Percentiles rank a stretch among this genome's conserved stretches.
Evolutionary conservation across 2,888 invertebrate species (phyloP).

Genomic region (Dryobota labecula): DNA sequence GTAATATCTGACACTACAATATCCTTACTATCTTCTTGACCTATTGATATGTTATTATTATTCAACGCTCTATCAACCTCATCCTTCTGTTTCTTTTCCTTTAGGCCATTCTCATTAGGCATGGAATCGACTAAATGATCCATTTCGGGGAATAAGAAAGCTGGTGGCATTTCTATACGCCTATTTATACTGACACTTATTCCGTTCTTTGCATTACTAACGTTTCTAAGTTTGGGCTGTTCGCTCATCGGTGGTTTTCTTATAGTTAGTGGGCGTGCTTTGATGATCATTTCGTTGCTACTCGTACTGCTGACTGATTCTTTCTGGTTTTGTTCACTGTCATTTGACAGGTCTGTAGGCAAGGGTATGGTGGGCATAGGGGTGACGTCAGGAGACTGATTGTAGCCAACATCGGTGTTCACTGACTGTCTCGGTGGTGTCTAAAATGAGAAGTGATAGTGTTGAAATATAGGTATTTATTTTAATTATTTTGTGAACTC

Average conservation of each 20-base stretch:
- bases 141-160: constrained; percentile 94
- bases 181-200: constrained; percentile 93
- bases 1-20: constrained; percentile 84
- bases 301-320: constrained; percentile 83
- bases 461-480: background rate
- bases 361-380: constrained; percentile 81
- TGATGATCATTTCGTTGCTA: constrained; percentile 90
- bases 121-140: constrained; percentile 91
- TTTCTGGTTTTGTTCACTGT: constrained; percentile 83
- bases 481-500: too few relatives aligned
- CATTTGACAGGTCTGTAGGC: constrained; percentile 79
- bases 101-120: constrained; percentile 82
- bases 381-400: constrained; percentile 76
- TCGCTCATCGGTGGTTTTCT: constrained; percentile 95
- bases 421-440: constrained; percentile 89
- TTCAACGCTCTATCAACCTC: constrained; percentile 86
- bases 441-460: constrained; percentile 71
- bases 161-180: constrained; percentile 95
- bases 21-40: constrained; percentile 84
- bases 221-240: constrained; percentile 93
- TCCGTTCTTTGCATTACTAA: constrained; percentile 89
- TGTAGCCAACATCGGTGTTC: constrained; percentile 82
- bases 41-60: constrained; percentile 75
- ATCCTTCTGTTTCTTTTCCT: constrained; percentile 83
- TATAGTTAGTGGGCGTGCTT: constrained; percentile 95